Base-by-base conservation (phyloP, 2,888 invertebrate genomes). In the Camponotus fellah region DNA sequence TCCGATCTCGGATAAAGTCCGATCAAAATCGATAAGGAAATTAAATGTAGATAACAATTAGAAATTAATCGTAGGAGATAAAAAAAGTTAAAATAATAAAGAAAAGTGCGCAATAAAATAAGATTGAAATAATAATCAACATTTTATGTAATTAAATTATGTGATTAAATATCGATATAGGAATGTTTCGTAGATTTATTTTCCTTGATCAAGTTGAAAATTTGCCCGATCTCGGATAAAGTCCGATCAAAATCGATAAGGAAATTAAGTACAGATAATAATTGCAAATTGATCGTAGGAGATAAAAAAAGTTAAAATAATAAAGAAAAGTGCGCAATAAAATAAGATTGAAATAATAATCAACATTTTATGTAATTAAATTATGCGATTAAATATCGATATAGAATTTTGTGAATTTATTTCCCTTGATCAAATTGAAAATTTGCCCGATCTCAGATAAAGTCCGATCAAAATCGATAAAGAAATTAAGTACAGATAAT, bases 401-500 rank as follows among this genome's bases (percentile, higher is more conserved):
- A 2, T 2, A 49, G n/a, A n/a, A 53, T 17, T 49, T 17, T 2
- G 17, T 37, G 3, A 3, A 4, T 12, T 43, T 43, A 43, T 12
- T 43, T 43, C 12, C 14, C 21, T 40, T 4, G 53, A 65, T 53
- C 4, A 14, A n/a, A 21, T 5, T 43, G 66, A 17, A 46, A n/a
- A n/a, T n/a, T n/a, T n/a, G n/a, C n/a, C n/a, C 5, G 40, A 77
- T 37, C 46, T 4, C 65, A 9, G 14, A 77, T 53, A 37, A 76
- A 53, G 17, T 56, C 34, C 32, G n/a, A 2, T n/a, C 17, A 8
- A 49, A n/a, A 37, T 14, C 14, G 21, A 12, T n/a, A n/a, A 53
- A 8, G 2, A 53, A 72, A 21, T 49, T 64, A n/a, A 75, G 21
- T 40, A 10, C 3, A 32, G 5, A 34, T 60, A 60, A 32, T 37